Evolutionary conservation across 1,140 invertebrate species (phyloP), one percentile per base, ranked within the genome.

Genomic region (Pentalonia nigronervosa): DNA sequence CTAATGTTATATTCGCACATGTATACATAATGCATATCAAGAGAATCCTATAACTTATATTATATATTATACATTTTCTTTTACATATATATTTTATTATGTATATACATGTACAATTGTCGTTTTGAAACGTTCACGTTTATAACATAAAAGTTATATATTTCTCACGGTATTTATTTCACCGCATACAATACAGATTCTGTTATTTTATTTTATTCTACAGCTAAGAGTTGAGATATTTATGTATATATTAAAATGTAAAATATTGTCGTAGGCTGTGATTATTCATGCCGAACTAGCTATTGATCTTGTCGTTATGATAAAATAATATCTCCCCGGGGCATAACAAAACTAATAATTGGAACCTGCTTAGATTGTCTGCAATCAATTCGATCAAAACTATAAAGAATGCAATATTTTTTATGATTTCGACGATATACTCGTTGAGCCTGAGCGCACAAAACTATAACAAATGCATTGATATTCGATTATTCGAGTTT

Each of bases 341-440:
- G 60, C n/a, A n/a, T 76, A 76, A n/a, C n/a, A 76, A 76, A 76
- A 76, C 60, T 76, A 76, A 76, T 76, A 76, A 76, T 76, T 76
- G 60, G 60, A 76, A n/a, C 25, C 30, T 67, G 60, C 11, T 67
- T 67, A 67, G 60, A 67, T 76, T 76, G 60, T 76, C 14, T 76
- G n/a, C 30, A 30, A 76, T 76, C 60, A 76, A 76, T 76, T 76
- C n/a, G 30, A 17, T 76, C 30, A 76, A n/a, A 76, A 76, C 60
- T 30, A 76, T 76, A 76, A 76, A 76, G 30, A 76, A 76, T 17
- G 14, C 60, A 67, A 67, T 67, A 17, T n/a, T 76, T 76, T 76
- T 76, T 76, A 76, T n/a, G 60, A 76, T 76, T 76, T 14, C 25
- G 2, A n/a, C 4, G 3, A 67, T 67, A n/a, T 67, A 4, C 60